Conservation (phyloP, 2,113 vertebrate genomes). For the Thalassarche chlororhynchos region DNA sequence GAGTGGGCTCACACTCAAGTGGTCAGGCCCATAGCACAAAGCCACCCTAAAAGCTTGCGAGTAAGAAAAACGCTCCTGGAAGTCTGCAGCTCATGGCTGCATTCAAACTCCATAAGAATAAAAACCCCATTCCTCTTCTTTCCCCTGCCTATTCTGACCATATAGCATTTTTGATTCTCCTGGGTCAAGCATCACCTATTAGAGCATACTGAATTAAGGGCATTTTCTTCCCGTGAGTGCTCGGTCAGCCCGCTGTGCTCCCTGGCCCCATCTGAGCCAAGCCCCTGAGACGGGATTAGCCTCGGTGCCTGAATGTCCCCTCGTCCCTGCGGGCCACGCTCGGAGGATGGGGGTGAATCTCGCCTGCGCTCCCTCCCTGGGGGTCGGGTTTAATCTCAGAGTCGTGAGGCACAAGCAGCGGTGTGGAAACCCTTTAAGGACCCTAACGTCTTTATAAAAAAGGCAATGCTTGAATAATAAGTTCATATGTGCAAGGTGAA, state of each 20-base stretch:
- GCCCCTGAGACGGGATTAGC: not conserved
- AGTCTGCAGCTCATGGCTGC: not conserved
- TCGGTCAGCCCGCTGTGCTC: not conserved
- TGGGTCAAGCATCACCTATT: not conserved
- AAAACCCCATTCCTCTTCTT: not conserved
- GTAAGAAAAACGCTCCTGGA: not conserved
- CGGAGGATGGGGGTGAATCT: not conserved
- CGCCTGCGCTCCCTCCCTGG: not conserved
- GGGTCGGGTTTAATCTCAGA: not conserved
- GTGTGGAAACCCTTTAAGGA: not conserved
- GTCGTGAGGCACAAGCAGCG: not conserved
- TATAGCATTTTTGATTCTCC: not conserved
- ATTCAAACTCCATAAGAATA: not conserved
- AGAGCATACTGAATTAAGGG: not conserved
- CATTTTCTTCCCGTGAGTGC: not conserved
- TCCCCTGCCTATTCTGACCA: fast-evolving
- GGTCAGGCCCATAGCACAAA: not conserved
- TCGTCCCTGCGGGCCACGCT: not conserved
- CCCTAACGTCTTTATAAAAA: not conserved
- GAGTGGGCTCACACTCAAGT: fast-evolving
- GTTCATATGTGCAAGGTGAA: not conserved
- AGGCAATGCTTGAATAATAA: not conserved
- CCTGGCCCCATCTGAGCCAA: not conserved
- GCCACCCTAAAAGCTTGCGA: not conserved
- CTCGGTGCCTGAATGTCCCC: not conserved